Base-by-base conservation (phyloP, 2,888 invertebrate species). In the Graphium colonna region DNA sequence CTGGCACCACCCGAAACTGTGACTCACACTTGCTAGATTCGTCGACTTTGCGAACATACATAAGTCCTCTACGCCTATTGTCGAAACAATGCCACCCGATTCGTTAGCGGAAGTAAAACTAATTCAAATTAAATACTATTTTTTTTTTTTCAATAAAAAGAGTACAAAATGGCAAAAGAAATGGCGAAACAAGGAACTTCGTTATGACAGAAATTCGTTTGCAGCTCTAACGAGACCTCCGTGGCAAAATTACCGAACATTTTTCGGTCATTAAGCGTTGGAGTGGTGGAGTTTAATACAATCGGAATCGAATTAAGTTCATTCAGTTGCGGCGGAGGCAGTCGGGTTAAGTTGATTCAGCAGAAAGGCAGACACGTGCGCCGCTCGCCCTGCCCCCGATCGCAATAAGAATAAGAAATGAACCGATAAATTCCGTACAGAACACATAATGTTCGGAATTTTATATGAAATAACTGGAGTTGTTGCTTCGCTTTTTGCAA, bases 281-380 rank as follows among this genome's bases (percentile, higher is more conserved):
- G 71, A 75, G 74, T 75, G 79, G 78, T 73, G 75, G 75, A 79
- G 78, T 79, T 82, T 79, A 84, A 84, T 83, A 86, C 85, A 86
- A 86, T 85, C 75, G 84, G 76, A 84, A 86, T 86, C 82, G 78
- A 87, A 88, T 87, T 85, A 84, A 86, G 82, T 82, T 82, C 77
- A 81, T 84, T 85, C 79, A 77, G 82, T 80, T 83, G 85, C 79
- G 83, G 82, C 65, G 62, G 71, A 69, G 77, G 70, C 76, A 70
- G 69, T 66, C 69, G 79, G 75, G 78, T 73, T 73, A 69, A 77
- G 83, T 80, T 79, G 86, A 87, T 77, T 87, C 87, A 86, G 86
- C 86, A 74, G 71, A 67, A 75, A 72, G 71, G 69, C 70, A 68
- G 73, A 71, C 75, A 77, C 76, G 79, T 74, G 77, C 77, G 73